Base-by-base conservation (phyloP, 2,797 vertebrate genomes). In the Cichlasoma orientale region DNA sequence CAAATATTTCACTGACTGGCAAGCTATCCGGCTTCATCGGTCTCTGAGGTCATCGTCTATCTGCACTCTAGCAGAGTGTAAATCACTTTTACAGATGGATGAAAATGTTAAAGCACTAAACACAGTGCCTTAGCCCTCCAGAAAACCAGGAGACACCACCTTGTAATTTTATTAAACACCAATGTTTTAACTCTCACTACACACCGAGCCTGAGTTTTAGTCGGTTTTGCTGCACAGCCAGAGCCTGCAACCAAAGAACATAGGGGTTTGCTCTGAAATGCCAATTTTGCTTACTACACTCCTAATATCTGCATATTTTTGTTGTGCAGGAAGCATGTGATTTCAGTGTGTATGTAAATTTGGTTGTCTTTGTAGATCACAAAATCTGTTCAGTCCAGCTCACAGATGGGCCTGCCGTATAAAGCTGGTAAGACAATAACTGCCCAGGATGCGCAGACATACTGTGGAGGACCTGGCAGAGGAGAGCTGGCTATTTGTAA, bases 351-450 rank as follows among this genome's bases (percentile, higher is more conserved):
- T 85, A 82, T 88, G 82, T 76, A 87, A 90, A 87, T 90, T 74
- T 19, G 50, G 77, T 89, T 90, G 81, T 77, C 80, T 86, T 86
- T 88, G 87, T 82, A 83, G 84, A 90, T 86, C 80, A 75, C 85
- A 86, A 89, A 86, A 86, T 91, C 85, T 89, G 87, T 75, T 92
- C 78, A 77, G 33, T 69, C 52, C 56, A 23, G 84, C 87, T 88
- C 83, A 84, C 90, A 92, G 89, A 93, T 92, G 89, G 87, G 82
- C 77, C 79, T 74, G 75, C 70, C 36, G 72, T 75, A 89, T 86
- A 79, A 83, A 50, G 82, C 56, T 88, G 82, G 82, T 88, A 87
- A 90, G 89, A 92, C 91, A 91, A 91, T 87, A 88, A 92, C 75
- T 80, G 66, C 76, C 47, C 79, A 87, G 83, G 87, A 90, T 56